Percentiles rank a stretch among this genome's conserved stretches.
Evolutionary conservation across 1,140 invertebrate species (phyloP).

Genomic region (Nilaparvata lugens): DNA sequence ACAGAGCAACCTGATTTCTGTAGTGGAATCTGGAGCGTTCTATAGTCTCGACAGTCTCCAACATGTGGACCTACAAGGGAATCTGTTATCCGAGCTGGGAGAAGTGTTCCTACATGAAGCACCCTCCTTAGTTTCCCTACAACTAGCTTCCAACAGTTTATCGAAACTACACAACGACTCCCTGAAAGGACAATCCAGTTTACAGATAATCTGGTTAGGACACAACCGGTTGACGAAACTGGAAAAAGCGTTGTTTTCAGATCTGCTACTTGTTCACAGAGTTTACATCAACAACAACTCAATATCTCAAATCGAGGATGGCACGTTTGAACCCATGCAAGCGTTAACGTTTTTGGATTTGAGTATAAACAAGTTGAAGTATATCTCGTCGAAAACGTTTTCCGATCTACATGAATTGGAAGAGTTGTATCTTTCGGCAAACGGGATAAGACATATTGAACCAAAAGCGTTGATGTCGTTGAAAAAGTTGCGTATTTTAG

Average conservation of each 20-base stretch:
- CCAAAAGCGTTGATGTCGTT: conserved; percentile 46
- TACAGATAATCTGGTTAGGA: conserved; percentile 78
- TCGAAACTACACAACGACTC: conserved; percentile 65
- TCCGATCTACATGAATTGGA: conserved; percentile 56
- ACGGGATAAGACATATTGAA: conserved; percentile 46
- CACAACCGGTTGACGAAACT: conserved; percentile 69
- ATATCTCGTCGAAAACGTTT: conserved; percentile 52
- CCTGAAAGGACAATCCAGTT: conserved; percentile 62
- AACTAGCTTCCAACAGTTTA: conserved; percentile 75
- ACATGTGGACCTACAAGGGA: conserved; percentile 79
- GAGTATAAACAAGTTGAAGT: conserved; percentile 59
- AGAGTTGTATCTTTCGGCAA: conserved; percentile 51
- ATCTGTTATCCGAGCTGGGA: conserved; percentile 62
- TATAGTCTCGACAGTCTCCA: conserved; percentile 72
- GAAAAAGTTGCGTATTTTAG: conserved; percentile 47
- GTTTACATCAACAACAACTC: conserved; percentile 76
- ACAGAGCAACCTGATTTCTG: conserved; percentile 74
- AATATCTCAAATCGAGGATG: conserved; percentile 67
- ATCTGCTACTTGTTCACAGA: conserved; percentile 61
- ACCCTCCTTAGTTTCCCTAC: conserved; percentile 71
- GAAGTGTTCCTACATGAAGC: conserved; percentile 68
- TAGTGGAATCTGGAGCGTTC: conserved; percentile 75
- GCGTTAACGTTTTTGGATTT: conserved; percentile 67
- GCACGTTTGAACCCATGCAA: conserved; percentile 64
- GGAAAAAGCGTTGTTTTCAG: conserved; percentile 59